Percentiles rank a stretch among this genome's conserved stretches.
phyloP scores from a whole-genome alignment of 2,797 vertebrate species.

The Rhinogobio ventralis region DNA sequence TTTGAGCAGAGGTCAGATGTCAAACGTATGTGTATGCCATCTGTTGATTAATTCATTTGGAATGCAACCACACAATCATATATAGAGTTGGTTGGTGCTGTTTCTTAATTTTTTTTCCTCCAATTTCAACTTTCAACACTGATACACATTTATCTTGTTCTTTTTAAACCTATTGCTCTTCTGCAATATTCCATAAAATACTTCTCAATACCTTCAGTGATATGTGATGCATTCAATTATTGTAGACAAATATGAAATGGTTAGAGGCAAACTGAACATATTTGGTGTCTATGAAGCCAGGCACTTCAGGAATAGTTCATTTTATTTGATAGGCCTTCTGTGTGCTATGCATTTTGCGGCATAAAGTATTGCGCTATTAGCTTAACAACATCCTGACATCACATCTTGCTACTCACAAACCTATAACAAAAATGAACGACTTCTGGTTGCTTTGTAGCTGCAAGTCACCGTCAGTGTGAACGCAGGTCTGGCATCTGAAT shows the following conservation, averaged over 20 bases:
- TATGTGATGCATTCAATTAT: not conserved
- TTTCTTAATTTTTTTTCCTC: not conserved
- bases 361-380: not conserved
- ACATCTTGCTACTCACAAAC: not conserved
- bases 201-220: not conserved
- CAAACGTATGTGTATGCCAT: not conserved
- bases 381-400: not conserved
- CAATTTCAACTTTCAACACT: not conserved
- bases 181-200: not conserved
- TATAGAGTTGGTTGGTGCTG: not conserved
- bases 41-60: conserved; percentile 1
- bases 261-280: not conserved
- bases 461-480: not conserved
- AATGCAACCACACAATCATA: not conserved
- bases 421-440: not conserved
- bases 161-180: not conserved
- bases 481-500: not conserved
- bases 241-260: not conserved
- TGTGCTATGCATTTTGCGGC: not conserved
- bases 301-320: not conserved
- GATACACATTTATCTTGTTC: not conserved
- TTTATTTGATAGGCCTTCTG: not conserved
- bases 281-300: not conserved
- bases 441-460: not conserved
- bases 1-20: not conserved